Evolutionary conservation across 1,140 invertebrate species (phyloP), one percentile per base, ranked within the genome.

Genomic region (Amyelois transitella): DNA sequence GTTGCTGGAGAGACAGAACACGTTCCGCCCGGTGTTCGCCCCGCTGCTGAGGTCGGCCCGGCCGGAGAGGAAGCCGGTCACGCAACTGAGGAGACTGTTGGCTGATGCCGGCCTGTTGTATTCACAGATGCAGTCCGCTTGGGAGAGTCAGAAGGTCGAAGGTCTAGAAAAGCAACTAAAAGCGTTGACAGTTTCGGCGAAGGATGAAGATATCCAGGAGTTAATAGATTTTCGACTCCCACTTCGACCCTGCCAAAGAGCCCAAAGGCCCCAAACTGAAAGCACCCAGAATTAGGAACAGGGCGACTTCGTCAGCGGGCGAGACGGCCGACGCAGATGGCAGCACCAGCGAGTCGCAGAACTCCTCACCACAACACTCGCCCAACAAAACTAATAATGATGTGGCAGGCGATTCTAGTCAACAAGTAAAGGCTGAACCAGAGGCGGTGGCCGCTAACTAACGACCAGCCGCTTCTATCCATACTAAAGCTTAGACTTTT

Each of bases 241-340:
- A 93, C 69, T 95, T 94, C 69, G 92, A 93, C 81, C 92, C 92
- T n/a, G 87, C 89, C 55, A 93, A 93, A 75, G 88, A 90, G 53
- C 75, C 81, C 2, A 87, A 87, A 54, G 75, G 74, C 6, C 71
- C 75, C 4, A 80, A 80, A 58, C 72, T 76, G 4, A 73, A 71
- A 47, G 21, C 60, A 17, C 62, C 63, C 7, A 54, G 60, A 47
- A 72, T 71, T 51, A 69, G 61, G 51, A 71, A 56, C 45, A 67
- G 71, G 53, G 78, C 78, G n/a, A n/a, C n/a, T n/a, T n/a, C n/a
- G n/a, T n/a, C n/a, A n/a, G n/a, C n/a, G n/a, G n/a, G n/a, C 8
- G 79, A 79, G 48, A 77, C 66, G 0, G n/a, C n/a, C n/a, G n/a
- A n/a, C n/a, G n/a, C n/a, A n/a, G 76, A 78, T 18, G 83, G 76